Conservation (phyloP, 2,888 invertebrate genomes). For the Oithona nana region DNA sequence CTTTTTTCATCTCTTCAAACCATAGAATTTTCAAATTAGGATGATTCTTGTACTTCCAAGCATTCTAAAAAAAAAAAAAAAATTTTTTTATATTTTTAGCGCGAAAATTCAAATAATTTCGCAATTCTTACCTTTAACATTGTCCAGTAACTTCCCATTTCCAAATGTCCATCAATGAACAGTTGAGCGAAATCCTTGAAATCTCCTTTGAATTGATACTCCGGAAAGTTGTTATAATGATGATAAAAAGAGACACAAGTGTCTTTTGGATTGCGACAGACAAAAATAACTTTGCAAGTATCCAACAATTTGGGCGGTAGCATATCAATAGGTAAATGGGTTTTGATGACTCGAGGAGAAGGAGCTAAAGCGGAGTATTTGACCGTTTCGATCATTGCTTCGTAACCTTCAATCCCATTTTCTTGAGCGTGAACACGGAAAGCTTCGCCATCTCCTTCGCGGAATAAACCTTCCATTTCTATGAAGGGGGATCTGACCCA, state of each 20-base stretch:
- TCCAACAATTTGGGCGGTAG: neutral
- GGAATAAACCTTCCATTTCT: constrained; percentile 19
- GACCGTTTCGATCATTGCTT: no score
- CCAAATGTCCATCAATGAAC: neutral
- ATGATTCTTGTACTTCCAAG: neutral
- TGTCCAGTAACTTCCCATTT: neutral
- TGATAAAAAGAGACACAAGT: neutral
- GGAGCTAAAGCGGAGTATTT: neutral
- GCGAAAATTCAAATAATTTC: no score
- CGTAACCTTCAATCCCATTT: no score
- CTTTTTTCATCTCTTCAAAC: constrained; percentile 2
- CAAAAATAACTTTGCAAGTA: neutral
- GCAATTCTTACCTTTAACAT: neutral
- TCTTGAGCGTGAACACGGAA: no score
- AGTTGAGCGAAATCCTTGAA: neutral
- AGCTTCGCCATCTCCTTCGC: no score
- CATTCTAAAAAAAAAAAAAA: neutral
- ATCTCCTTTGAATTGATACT: neutral
- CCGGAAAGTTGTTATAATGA: neutral
- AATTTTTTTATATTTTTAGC: no score
- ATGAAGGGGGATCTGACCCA: constrained; percentile 35
- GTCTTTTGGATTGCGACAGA: neutral
- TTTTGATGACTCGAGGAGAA: constrained; percentile 8
- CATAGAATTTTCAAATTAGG: constrained; percentile 1
- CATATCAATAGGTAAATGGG: neutral